phyloP scores from a whole-genome alignment of 2,888 invertebrate species.

The Cerastis rubricosa region DNA sequence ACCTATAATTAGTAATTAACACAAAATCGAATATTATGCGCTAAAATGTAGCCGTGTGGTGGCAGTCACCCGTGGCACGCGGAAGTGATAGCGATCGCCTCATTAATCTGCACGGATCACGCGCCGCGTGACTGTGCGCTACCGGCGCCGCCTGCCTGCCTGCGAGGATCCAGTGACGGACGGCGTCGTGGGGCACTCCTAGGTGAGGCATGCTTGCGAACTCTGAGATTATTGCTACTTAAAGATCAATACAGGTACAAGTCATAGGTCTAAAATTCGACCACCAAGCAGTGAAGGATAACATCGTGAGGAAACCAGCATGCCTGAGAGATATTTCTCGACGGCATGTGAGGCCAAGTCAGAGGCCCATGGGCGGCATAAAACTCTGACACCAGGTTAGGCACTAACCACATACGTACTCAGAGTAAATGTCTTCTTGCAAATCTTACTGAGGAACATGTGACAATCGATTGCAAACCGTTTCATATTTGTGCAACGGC shows the following conservation, averaged over 20 bases:
- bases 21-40: slow-evolving; percentile 33
- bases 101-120: slow-evolving; percentile 79
- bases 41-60: slow-evolving; percentile 36
- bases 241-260: background rate
- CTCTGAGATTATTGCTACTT: background rate
- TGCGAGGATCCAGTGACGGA: slow-evolving; percentile 21
- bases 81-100: slow-evolving; percentile 81
- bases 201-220: background rate
- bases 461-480: background rate
- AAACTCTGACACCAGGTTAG: too few relatives aligned
- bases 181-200: slow-evolving; percentile 23
- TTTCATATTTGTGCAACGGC: background rate
- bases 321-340: too few relatives aligned
- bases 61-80: slow-evolving; percentile 67
- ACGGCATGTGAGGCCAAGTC: too few relatives aligned
- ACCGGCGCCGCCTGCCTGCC: slow-evolving; percentile 33
- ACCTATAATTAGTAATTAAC: slow-evolving; percentile 29
- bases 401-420: background rate
- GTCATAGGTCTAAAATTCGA: too few relatives aligned
- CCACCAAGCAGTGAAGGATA: too few relatives aligned
- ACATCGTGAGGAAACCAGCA: too few relatives aligned
- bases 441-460: background rate
- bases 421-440: background rate
- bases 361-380: too few relatives aligned
- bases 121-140: slow-evolving; percentile 72